These are phyloP conservation scores for Tyria jacobaeae DNA, from an alignment of 2,888 invertebrate species.

Conservation along the genomic window DNA sequence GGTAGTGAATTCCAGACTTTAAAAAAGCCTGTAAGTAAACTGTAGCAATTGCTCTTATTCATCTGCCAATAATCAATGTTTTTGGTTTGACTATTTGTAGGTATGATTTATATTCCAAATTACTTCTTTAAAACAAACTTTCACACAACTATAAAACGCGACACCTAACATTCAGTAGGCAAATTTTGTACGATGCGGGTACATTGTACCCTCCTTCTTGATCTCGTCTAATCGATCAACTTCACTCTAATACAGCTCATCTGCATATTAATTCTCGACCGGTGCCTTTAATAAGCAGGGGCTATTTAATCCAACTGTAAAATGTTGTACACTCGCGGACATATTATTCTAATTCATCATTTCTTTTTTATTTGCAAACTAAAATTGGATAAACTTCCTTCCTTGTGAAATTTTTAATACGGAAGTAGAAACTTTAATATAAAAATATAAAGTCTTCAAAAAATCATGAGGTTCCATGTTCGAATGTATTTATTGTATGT, in stretches of 20 bases:
- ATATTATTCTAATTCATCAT: conserved; percentile 6
- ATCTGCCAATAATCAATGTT: too few species aligned
- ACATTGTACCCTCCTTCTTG: conserved; percentile 63
- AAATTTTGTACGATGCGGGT: conserved; percentile 71
- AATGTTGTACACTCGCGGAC: conserved; percentile 44
- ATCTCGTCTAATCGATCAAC: conserved; percentile 74
- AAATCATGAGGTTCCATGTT: too few species aligned
- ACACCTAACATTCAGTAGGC: conserved; percentile 51
- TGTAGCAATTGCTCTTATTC: too few species aligned
- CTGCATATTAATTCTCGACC: conserved; percentile 76
- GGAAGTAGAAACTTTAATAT: not conserved
- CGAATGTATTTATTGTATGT: too few species aligned
- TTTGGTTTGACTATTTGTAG: too few species aligned
- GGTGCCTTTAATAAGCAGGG: conserved; percentile 59
- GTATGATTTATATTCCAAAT: not conserved
- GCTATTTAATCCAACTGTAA: conserved; percentile 52
- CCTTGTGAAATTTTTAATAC: too few species aligned
- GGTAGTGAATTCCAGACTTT: too few species aligned
- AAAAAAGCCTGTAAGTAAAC: too few species aligned
- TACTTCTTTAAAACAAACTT: conserved; percentile 15
- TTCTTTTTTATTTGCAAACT: not conserved
- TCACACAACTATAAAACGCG: conserved; percentile 51
- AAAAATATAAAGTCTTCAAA: too few species aligned
- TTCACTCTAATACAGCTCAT: conserved; percentile 75
- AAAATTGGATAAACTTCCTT: not conserved